These are phyloP conservation scores for Scomber colias DNA, from an alignment of 2,113 vertebrate genomes.

Conservation along the genomic window DNA sequence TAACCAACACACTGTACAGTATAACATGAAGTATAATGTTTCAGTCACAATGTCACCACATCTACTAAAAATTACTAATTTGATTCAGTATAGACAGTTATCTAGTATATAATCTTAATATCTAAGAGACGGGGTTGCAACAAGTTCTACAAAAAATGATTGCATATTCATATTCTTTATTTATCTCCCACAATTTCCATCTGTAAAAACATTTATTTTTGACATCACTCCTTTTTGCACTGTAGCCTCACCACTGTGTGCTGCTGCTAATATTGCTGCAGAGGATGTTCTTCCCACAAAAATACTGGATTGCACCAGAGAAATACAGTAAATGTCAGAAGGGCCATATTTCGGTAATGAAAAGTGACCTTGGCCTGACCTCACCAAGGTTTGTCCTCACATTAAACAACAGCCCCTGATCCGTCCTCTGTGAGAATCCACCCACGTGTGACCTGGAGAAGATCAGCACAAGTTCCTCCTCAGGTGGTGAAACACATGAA, in stretches of 20 bases:
- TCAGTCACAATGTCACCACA: too few species aligned
- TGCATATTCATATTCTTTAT: too few species aligned
- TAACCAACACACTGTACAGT: too few species aligned
- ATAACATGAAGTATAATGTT: too few species aligned
- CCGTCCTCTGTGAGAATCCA: constrained; percentile 52
- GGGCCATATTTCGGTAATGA: constrained; percentile 32
- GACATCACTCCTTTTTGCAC: too few species aligned
- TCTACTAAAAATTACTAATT: too few species aligned
- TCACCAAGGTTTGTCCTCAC: constrained; percentile 40
- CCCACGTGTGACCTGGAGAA: constrained; percentile 51
- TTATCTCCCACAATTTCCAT: too few species aligned
- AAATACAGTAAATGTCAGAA: constrained; percentile 36
- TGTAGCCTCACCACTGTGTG: neutral
- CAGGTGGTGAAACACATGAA: constrained; percentile 67
- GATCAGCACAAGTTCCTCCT: constrained; percentile 60
- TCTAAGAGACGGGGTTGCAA: too few species aligned
- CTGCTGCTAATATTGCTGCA: constrained; percentile 5
- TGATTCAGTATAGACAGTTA: too few species aligned
- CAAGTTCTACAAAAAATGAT: too few species aligned
- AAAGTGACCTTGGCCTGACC: constrained; percentile 54
- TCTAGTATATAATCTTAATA: too few species aligned
- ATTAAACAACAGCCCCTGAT: constrained; percentile 49
- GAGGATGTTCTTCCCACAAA: constrained; percentile 9
- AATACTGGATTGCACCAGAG: constrained; percentile 31
- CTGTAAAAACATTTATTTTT: too few species aligned